phyloP scores from a whole-genome alignment of 1,140 invertebrate species.

The Bradysia coprophila region DNA sequence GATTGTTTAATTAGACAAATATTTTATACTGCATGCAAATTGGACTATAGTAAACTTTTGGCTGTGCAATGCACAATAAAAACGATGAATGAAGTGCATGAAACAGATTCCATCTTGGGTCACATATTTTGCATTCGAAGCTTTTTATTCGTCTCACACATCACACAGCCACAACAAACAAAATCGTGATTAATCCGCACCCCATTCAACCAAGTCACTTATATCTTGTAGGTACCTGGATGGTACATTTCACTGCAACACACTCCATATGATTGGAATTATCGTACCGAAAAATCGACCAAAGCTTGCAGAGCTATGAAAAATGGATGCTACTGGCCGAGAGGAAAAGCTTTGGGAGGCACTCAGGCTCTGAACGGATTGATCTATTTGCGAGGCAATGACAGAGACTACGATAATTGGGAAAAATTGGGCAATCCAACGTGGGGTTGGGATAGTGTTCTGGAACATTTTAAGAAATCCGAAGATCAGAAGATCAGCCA shows the following conservation, averaged over 20 bases:
- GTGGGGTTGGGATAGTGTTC: constrained; percentile 2
- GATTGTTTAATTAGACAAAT: too few relatives aligned
- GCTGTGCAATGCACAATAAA: too few relatives aligned
- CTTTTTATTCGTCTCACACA: background rate
- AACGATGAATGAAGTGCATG: too few relatives aligned
- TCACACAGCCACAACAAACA: background rate
- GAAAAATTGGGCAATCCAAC: constrained; percentile 30
- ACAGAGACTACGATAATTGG: constrained; percentile 30
- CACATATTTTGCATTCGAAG: too few relatives aligned
- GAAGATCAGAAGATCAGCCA: constrained; percentile 30
- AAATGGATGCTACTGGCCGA: constrained; percentile 36
- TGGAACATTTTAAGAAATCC: constrained; percentile 3
- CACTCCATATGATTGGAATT: constrained; percentile 41
- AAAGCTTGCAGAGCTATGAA: constrained; percentile 30
- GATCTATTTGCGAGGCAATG: constrained; percentile 11
- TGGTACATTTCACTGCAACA: constrained; percentile 23
- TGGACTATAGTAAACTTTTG: too few relatives aligned
- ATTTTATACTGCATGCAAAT: too few relatives aligned
- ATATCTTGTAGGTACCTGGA: background rate
- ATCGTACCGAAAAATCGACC: constrained; percentile 36
- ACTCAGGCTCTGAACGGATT: constrained; percentile 58
- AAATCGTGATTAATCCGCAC: background rate
- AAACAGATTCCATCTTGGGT: too few relatives aligned
- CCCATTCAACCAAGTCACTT: background rate
- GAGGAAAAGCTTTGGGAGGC: constrained; percentile 51